Evolutionary conservation across 2,797 vertebrate species (phyloP).

Genomic region (Phalloptychus januarius): DNA sequence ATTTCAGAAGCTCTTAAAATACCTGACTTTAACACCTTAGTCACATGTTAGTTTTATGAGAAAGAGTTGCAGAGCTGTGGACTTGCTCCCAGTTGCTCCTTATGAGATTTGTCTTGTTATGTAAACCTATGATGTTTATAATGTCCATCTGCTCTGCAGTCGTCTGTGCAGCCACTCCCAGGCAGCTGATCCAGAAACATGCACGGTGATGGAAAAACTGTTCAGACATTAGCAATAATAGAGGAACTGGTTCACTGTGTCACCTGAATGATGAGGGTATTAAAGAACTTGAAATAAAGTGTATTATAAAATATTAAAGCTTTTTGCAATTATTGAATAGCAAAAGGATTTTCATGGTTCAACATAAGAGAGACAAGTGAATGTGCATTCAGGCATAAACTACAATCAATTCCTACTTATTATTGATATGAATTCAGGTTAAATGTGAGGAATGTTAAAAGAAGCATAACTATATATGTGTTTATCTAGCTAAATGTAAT

Average conservation of each 20-base stretch:
- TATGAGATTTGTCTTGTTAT: conserved; percentile 35
- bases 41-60: conserved; percentile 33
- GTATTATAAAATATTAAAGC: too few species aligned
- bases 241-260: conserved; percentile 14
- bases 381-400: background rate
- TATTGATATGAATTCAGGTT: background rate
- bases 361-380: background rate
- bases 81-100: conserved; percentile 24
- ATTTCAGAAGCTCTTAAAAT: conserved; percentile 28
- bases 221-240: conserved; percentile 23
- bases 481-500: background rate
- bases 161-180: conserved; percentile 47
- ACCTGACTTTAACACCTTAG: conserved; percentile 19
- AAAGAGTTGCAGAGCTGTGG: conserved; percentile 22
- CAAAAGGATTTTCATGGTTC: conserved; percentile 16
- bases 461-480: too few species aligned
- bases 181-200: conserved; percentile 55
- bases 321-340: conserved; percentile 19
- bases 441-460: background rate
- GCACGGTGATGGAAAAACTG: conserved; percentile 23
- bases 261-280: conserved; percentile 8
- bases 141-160: conserved; percentile 27
- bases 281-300: conserved; percentile 21
- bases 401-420: background rate
- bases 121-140: conserved; percentile 44